Percentiles rank a stretch among this genome's conserved stretches.
Conservation (phyloP, 2,113 vertebrate genomes). For the Gambusia affinis region DNA sequence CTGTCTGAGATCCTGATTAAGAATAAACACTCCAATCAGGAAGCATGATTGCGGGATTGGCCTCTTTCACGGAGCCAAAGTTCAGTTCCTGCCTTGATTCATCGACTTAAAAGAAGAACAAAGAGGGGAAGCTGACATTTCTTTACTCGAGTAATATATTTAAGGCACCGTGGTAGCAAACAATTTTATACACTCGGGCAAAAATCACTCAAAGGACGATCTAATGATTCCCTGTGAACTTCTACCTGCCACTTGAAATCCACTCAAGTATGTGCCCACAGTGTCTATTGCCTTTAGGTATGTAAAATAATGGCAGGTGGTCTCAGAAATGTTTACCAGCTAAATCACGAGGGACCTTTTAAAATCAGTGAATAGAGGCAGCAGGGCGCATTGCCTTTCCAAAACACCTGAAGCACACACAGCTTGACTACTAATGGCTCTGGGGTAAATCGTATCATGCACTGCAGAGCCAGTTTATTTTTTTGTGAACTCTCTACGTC, state of each 20-base stretch:
- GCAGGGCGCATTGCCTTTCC: slow-evolving; percentile 43
- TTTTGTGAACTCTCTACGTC: slow-evolving; percentile 20
- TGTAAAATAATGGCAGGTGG: slow-evolving; percentile 36
- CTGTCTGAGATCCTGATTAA: slow-evolving; percentile 57
- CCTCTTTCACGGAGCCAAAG: slow-evolving; percentile 43
- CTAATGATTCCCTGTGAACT: slow-evolving; percentile 36
- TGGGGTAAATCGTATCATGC: slow-evolving; percentile 51
- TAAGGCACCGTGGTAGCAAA: not conserved
- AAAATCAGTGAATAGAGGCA: slow-evolving; percentile 40
- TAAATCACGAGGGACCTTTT: slow-evolving; percentile 63
- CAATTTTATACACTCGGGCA: not conserved
- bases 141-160: not conserved
- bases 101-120: not conserved
- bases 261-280: slow-evolving; percentile 30
- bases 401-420: slow-evolving; percentile 60
- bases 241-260: slow-evolving; percentile 48
- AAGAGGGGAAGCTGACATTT: not conserved
- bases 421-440: slow-evolving; percentile 62
- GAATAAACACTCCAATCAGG: slow-evolving; percentile 70
- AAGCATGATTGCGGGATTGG: slow-evolving; percentile 61
- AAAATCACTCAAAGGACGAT: slow-evolving; percentile 13
- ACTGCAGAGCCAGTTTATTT: slow-evolving; percentile 18
- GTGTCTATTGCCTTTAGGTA: slow-evolving; percentile 37
- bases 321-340: slow-evolving; percentile 64
- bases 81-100: slow-evolving; percentile 56